Evolutionary conservation across 2,888 invertebrate genomes (phyloP), one percentile per base, ranked within the genome.

Genomic region (Boloria selene): DNA sequence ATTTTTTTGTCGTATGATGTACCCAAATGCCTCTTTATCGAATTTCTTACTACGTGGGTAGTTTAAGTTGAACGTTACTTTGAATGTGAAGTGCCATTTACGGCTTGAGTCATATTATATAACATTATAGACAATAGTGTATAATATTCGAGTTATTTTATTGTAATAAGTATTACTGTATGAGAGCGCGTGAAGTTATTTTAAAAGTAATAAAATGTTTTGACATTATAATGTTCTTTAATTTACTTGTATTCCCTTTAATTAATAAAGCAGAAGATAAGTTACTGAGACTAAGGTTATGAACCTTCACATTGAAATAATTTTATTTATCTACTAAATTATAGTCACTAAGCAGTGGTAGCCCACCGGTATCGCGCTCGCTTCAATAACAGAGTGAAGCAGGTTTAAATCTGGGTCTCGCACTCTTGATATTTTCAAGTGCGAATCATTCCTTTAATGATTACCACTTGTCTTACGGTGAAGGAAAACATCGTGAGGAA

Each of bases 111-210:
- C 83, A 85, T 84, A 76, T 56, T 77, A 75, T 72, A 70, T 76
- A 75, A 75, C 73, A 73, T 72, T 77, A 26, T 63, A 75, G 66
- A 70, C 50, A 31, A 6, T 68, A 72, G 71, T 78, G 74, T 77
- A 79, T 76, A 75, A 75, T 80, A 80, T 73, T 73, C 69, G 73
- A 76, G 73, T 74, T 73, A 72, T 70, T 71, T 73, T 76, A 78
- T 82, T 83, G 79, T 82, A 79, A 82, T 89, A 86, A 88, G 88
- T 88, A 88, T 88, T 87, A 88, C 86, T 85, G 85, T 84, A 83
- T 81, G 86, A 76, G 80, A 80, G 79, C 80, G 87, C 83, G 82
- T 83, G 81, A 83, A 83, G 83, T 85, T 85, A 80, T 76, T 84
- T 80, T 84, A 80, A 81, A 79, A 80, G n/a, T 74, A 88, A 88